These are phyloP conservation scores for Chaitophorus viminalis DNA, from an alignment of 2,888 invertebrate species.

Conservation along the genomic window DNA sequence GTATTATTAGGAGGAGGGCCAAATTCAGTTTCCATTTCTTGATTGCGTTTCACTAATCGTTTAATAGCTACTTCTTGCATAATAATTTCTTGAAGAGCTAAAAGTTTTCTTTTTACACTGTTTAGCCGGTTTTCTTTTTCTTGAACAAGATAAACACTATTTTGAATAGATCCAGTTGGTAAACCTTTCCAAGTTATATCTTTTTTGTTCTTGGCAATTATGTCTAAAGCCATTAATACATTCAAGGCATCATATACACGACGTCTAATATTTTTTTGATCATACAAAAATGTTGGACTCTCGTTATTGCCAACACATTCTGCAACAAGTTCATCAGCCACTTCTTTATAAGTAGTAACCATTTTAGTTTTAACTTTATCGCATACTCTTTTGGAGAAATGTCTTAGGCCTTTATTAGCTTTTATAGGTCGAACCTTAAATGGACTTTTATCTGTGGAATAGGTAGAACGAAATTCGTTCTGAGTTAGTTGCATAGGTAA, in stretches of 20 bases:
- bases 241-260: slow-evolving; percentile 60
- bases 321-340: slow-evolving; percentile 57
- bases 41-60: slow-evolving; percentile 54
- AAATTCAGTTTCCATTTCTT: slow-evolving; percentile 47
- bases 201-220: slow-evolving; percentile 56
- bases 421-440: slow-evolving; percentile 51
- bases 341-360: slow-evolving; percentile 59
- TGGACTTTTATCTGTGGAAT: slow-evolving; percentile 49
- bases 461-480: slow-evolving; percentile 45
- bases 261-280: slow-evolving; percentile 60
- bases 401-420: slow-evolving; percentile 59
- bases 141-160: slow-evolving; percentile 60
- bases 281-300: slow-evolving; percentile 55
- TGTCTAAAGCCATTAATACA: slow-evolving; percentile 60
- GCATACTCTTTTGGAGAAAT: slow-evolving; percentile 61
- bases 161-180: slow-evolving; percentile 51
- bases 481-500: slow-evolving; percentile 50
- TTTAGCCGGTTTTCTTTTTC: slow-evolving; percentile 57
- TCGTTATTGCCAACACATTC: slow-evolving; percentile 53
- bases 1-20: slow-evolving; percentile 47
- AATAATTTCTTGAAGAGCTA: slow-evolving; percentile 55
- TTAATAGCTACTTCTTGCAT: slow-evolving; percentile 58
- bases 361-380: slow-evolving; percentile 59
- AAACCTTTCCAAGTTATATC: slow-evolving; percentile 61
- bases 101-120: slow-evolving; percentile 58